Conservation (phyloP, 2,113 vertebrate genomes). For the Montifringilla adamsi region DNA sequence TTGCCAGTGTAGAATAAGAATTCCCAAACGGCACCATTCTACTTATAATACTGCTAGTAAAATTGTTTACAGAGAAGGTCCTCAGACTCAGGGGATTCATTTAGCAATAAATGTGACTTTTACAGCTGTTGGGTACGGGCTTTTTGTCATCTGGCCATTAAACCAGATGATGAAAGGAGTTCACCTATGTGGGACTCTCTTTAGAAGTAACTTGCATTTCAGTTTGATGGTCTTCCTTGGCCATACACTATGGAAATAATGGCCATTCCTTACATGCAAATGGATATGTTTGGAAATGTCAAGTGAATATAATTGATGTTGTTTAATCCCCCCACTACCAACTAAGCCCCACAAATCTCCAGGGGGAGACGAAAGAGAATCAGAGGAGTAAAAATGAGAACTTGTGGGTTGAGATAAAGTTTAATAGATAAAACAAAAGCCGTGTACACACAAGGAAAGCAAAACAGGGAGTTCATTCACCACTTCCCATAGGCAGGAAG, state of each 20-base stretch:
- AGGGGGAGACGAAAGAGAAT: background rate
- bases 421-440: background rate
- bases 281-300: background rate
- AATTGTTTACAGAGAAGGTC: background rate
- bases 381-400: background rate
- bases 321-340: background rate
- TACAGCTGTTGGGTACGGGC: background rate
- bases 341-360: background rate
- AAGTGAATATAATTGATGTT: background rate
- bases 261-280: background rate
- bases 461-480: background rate
- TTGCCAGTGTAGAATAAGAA: background rate
- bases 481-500: background rate
- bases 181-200: background rate
- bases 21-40: background rate
- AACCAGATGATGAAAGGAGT: background rate
- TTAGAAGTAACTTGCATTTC: background rate
- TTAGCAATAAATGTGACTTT: background rate
- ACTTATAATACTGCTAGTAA: background rate
- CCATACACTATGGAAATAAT: background rate
- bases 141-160: background rate
- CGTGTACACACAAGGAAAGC: rapidly evolving
- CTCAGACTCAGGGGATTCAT: background rate
- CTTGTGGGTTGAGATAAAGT: background rate
- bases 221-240: background rate